These are phyloP conservation scores for Tenthredo distinguenda DNA, from an alignment of 2,888 invertebrate genomes.

Conservation along the genomic window DNA sequence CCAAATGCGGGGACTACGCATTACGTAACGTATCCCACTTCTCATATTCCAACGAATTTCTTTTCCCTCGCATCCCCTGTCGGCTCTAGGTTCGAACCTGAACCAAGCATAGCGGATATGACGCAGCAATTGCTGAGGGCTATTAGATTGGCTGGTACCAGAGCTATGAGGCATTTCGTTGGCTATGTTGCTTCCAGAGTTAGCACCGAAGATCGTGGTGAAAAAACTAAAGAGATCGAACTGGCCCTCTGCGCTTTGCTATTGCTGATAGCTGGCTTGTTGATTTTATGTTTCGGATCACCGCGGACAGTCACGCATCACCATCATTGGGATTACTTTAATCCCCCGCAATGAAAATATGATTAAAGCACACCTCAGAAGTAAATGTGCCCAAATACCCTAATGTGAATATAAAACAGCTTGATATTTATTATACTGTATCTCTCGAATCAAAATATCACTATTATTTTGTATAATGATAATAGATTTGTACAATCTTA, in stretches of 20 bases:
- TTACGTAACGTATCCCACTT: slow-evolving; percentile 70
- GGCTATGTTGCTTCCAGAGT: slow-evolving; percentile 83
- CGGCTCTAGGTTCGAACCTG: slow-evolving; percentile 76
- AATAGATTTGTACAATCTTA: slow-evolving; percentile 53
- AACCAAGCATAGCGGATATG: slow-evolving; percentile 85
- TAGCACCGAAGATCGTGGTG: slow-evolving; percentile 82
- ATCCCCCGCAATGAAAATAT: slow-evolving; percentile 83
- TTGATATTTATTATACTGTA: slow-evolving; percentile 49
- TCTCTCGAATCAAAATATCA: slow-evolving; percentile 14
- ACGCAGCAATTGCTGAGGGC: slow-evolving; percentile 86
- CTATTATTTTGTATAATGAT: slow-evolving; percentile 59
- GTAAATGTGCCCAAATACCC: background rate
- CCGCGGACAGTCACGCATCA: slow-evolving; percentile 85
- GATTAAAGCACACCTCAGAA: background rate
- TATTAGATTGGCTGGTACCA: slow-evolving; percentile 83
- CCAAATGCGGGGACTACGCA: slow-evolving; percentile 62
- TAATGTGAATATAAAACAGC: background rate
- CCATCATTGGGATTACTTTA: slow-evolving; percentile 93
- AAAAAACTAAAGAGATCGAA: slow-evolving; percentile 85
- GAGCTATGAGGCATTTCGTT: slow-evolving; percentile 85
- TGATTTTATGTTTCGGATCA: slow-evolving; percentile 87
- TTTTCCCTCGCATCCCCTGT: slow-evolving; percentile 65
- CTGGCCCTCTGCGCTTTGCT: slow-evolving; percentile 89
- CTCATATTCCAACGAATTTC: slow-evolving; percentile 70
- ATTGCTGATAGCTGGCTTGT: slow-evolving; percentile 87